A percentile compares a stretch with the other conserved stretches of the same genome.
phyloP scores from a whole-genome alignment of 2,888 invertebrate genomes.

The Arctia plantaginis region DNA sequence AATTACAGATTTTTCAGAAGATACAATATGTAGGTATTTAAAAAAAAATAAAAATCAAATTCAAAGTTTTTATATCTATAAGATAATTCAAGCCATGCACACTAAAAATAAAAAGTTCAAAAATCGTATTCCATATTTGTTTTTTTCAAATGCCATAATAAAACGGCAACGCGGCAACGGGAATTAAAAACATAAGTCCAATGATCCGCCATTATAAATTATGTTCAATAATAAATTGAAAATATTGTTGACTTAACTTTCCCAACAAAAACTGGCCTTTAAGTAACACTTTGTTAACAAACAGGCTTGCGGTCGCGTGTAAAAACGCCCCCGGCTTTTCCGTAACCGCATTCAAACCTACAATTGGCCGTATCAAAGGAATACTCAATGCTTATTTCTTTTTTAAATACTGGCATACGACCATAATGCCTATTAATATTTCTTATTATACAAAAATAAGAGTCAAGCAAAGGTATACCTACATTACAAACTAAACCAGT shows the following conservation, averaged over 20 bases:
- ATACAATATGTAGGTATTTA: too few relatives aligned
- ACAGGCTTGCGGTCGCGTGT: constrained; percentile 2
- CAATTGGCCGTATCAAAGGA: background rate
- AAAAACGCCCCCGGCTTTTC: constrained; percentile 5
- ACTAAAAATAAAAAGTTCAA: too few relatives aligned
- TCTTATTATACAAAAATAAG: background rate
- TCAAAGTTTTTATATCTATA: too few relatives aligned
- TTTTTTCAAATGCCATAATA: background rate
- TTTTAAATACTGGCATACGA: background rate
- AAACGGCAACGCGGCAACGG: background rate
- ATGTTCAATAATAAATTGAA: background rate
- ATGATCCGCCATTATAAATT: background rate
- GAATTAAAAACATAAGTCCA: background rate
- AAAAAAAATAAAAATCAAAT: too few relatives aligned
- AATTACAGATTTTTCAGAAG: too few relatives aligned
- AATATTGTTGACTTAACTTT: background rate
- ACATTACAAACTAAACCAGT: background rate
- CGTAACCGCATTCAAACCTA: background rate
- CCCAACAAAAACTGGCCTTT: background rate
- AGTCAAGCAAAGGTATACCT: background rate
- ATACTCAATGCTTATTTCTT: background rate
- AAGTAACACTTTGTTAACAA: background rate
- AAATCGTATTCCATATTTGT: background rate
- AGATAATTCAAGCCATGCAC: too few relatives aligned
- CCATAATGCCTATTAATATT: background rate